These are phyloP conservation scores for Diarsia brunnea DNA, from an alignment of 2,888 invertebrate genomes.

Conservation along the genomic window DNA sequence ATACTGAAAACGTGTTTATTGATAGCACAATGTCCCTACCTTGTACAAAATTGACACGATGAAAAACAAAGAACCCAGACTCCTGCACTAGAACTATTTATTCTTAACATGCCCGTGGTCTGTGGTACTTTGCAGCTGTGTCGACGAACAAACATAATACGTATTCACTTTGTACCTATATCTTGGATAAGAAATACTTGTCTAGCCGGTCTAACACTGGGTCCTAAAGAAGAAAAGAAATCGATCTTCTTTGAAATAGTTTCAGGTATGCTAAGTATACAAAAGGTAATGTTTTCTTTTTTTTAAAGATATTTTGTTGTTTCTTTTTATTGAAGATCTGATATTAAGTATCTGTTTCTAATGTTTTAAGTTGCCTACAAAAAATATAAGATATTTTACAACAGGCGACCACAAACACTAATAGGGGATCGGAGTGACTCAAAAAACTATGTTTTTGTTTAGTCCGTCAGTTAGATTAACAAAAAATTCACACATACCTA, in stretches of 20 bases:
- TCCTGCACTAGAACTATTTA: conserved; percentile 48
- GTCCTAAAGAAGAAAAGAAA: conserved; percentile 32
- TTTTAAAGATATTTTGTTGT: not conserved
- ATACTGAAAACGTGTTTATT: too few relatives aligned
- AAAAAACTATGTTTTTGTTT: too few relatives aligned
- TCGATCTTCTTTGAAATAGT: conserved; percentile 33
- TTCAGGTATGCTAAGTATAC: not conserved
- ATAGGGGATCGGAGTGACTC: too few relatives aligned
- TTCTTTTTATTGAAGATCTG: too few relatives aligned
- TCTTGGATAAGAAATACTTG: conserved; percentile 35
- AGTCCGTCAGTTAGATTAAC: too few relatives aligned
- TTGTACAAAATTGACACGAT: not conserved
- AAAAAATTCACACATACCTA: too few relatives aligned
- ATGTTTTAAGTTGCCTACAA: too few relatives aligned
- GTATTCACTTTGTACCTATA: conserved; percentile 56
- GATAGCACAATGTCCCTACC: too few relatives aligned
- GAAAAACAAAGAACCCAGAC: conserved; percentile 1
- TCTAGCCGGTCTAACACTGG: conserved; percentile 9
- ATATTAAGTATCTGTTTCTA: too few relatives aligned
- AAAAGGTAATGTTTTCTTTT: not conserved
- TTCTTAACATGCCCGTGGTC: conserved; percentile 34
- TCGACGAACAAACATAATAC: conserved; percentile 55
- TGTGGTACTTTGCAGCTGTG: conserved; percentile 63
- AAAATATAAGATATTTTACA: too few relatives aligned
- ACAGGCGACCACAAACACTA: too few relatives aligned